phyloP scores from a whole-genome alignment of 2,113 vertebrate species.

The Colinus virginianus region DNA sequence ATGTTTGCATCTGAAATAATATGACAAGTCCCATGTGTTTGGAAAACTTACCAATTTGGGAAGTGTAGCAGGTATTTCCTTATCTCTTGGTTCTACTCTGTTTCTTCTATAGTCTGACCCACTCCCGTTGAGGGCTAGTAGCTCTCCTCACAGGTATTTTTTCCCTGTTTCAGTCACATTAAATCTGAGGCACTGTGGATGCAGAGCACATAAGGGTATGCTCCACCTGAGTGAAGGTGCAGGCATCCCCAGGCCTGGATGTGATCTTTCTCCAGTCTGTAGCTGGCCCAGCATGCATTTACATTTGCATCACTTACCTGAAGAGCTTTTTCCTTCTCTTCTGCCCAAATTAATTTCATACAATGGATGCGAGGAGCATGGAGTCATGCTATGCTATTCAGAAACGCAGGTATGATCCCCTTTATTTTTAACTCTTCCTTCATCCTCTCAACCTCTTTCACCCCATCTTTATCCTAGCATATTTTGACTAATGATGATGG shows the following conservation, averaged over 20 bases:
- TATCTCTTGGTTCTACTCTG: neutral
- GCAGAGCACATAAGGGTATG: neutral
- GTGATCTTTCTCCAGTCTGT: neutral
- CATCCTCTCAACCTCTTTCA: slow-evolving; percentile 41
- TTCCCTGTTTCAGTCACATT: neutral
- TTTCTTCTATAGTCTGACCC: neutral
- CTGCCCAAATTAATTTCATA: slow-evolving; percentile 20
- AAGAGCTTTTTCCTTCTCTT: slow-evolving; percentile 4
- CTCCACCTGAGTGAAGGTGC: neutral
- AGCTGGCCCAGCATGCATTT: neutral
- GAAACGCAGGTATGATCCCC: neutral
- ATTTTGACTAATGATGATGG: slow-evolving; percentile 54
- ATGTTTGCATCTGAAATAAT: neutral
- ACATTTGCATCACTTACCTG: neutral
- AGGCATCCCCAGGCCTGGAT: neutral
- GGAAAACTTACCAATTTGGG: neutral
- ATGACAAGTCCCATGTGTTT: neutral
- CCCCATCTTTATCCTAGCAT: slow-evolving; percentile 16
- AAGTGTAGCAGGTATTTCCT: neutral
- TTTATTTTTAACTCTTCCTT: neutral
- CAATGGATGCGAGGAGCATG: neutral
- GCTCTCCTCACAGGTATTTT: neutral
- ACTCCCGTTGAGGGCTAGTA: neutral
- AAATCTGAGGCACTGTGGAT: neutral
- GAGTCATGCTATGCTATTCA: neutral